A percentile compares a stretch with the other conserved stretches of the same genome.
phyloP scores from a whole-genome alignment of 2,797 vertebrate species.

The Epinephelus awoara region DNA sequence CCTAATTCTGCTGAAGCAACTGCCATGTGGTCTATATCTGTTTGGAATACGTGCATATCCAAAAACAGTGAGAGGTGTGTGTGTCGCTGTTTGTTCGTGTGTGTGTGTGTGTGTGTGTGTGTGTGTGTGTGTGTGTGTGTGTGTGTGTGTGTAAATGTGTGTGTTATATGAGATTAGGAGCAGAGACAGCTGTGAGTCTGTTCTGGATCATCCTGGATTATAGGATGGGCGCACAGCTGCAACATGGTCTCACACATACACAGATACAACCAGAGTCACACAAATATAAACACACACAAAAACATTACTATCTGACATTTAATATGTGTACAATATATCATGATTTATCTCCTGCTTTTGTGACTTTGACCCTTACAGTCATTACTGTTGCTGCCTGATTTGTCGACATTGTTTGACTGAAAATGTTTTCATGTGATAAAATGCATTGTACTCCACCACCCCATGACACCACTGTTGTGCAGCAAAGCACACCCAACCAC shows the following conservation, averaged over 20 bases:
- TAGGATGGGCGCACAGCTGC: constrained; percentile 69
- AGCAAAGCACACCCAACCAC: neutral
- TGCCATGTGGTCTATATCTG: constrained; percentile 58
- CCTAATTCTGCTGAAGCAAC: constrained; percentile 35
- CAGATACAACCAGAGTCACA: constrained; percentile 22
- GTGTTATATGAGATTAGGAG: constrained; percentile 75
- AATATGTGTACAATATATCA: neutral
- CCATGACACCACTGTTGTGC: neutral
- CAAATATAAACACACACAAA: constrained; percentile 34
- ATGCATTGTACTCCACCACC: neutral
- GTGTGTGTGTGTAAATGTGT: constrained; percentile 8
- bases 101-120: constrained; percentile 34
- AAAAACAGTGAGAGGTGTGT: constrained; percentile 48
- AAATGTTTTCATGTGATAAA: neutral
- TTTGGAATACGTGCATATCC: constrained; percentile 46
- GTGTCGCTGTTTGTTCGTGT: constrained; percentile 21
- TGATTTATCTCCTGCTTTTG: neutral
- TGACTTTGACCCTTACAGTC: neutral
- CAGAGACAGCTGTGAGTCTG: constrained; percentile 79
- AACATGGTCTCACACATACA: constrained; percentile 54
- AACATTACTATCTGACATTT: neutral
- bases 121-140: constrained; percentile 32
- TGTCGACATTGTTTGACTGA: neutral
- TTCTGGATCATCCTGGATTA: constrained; percentile 84
- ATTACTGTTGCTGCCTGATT: neutral